Base-by-base conservation (phyloP, 1,140 invertebrate genomes). In the Argopecten irradians region DNA sequence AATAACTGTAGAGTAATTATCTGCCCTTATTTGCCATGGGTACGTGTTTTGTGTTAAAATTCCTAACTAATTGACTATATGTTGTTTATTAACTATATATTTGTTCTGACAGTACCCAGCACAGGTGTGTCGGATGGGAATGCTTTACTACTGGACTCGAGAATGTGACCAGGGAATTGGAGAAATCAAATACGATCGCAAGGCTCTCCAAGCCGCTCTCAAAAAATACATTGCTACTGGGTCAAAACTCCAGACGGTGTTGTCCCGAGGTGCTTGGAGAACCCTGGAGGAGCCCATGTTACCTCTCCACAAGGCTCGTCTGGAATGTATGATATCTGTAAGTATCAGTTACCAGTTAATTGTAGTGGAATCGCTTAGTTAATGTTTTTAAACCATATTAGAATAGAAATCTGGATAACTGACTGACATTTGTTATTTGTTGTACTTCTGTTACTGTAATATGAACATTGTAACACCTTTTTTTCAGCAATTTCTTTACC, bases 71-170 rank as follows among this genome's bases (percentile, higher is more conserved):
- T n/a, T n/a, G n/a, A n/a, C n/a, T n/a, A n/a, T n/a, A n/a, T n/a
- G n/a, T n/a, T n/a, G n/a, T 16, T 83, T 83, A 83, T 32, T 13
- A 16, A 32, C 28, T 36, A 19, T 88, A 34, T 55, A n/a, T 43
- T 83, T 35, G 34, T 89, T 84, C 33, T 91, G 91, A 34, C 91
- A 95, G 95, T 95, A 95, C 86, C 94, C 94, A 86, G 92, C 94
- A n/a, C 95, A 95, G 91, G 93, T 95, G 14, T 96, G 94, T 89
- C 89, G 92, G 39, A 92, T 94, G 86, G 94, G 94, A 16, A 92
- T 95, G 92, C 87, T 95, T 83, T 95, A 93, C 87, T 93, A 93
- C 88, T 96, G 95, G 95, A 95, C 95, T 8, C 92, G 91, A 86
- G 95, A 96, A 87, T 94, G 94, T 93, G 95, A 96, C 55, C 55